Conservation (phyloP, 2,797 vertebrate genomes). For the Danio kyathit region DNA sequence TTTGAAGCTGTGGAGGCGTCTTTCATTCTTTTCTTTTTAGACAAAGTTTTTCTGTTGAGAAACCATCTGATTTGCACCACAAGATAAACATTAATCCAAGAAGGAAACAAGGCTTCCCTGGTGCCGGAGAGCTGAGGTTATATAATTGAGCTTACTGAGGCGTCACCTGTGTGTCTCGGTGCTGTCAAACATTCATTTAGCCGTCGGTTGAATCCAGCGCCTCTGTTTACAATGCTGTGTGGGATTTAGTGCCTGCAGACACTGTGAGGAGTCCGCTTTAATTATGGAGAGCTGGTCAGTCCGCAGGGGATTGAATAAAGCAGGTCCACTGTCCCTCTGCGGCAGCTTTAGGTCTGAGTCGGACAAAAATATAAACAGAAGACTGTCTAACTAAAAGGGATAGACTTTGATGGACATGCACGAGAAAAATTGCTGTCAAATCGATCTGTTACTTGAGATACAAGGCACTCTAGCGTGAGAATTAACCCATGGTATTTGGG, state of each 20-base stretch:
- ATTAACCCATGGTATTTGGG: not conserved
- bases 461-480: not conserved
- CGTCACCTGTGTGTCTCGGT: constrained; percentile 1
- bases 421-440: not conserved
- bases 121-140: constrained; percentile 3
- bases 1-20: too few relatives aligned
- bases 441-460: not conserved
- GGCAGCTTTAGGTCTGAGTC: constrained; percentile 8
- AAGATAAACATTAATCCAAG: constrained; percentile 21
- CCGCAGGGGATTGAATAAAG: constrained; percentile 43
- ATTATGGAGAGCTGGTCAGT: constrained; percentile 26
- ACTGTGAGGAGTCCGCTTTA: constrained; percentile 16
- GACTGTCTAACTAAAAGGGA: not conserved
- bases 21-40: not conserved
- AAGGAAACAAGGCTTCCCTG: not conserved
- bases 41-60: not conserved
- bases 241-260: constrained; percentile 15
- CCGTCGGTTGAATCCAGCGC: constrained; percentile 9
- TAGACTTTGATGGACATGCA: not conserved
- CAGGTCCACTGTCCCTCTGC: constrained; percentile 1
- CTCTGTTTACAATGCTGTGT: constrained; percentile 24
- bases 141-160: constrained; percentile 12
- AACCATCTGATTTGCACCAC: constrained; percentile 3
- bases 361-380: constrained; percentile 3
- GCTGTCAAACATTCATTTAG: constrained; percentile 42